Evolutionary conservation across 2,797 vertebrate species (phyloP).

Genomic region (Acropternis orthonyx): DNA sequence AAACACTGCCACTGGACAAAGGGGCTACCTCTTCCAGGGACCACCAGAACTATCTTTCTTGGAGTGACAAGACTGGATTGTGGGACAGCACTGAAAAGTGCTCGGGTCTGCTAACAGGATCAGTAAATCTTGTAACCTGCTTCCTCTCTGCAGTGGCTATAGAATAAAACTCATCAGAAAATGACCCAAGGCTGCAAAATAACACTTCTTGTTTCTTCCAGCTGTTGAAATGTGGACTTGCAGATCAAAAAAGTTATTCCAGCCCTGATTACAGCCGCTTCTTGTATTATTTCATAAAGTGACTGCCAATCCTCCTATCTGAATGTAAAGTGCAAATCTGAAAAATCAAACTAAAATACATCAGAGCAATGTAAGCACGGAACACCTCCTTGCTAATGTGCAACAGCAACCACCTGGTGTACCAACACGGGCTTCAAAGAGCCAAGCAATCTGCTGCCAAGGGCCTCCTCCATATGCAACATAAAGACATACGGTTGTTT

Average conservation of each 20-base stretch:
- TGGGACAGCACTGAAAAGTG: neutral
- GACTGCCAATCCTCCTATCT: neutral
- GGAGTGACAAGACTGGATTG: neutral
- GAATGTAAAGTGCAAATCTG: slow-evolving; percentile 20
- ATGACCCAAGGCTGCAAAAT: neutral
- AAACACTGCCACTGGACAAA: neutral
- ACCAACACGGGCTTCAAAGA: neutral
- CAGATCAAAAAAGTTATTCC: neutral
- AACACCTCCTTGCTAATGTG: neutral
- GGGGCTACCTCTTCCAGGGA: neutral
- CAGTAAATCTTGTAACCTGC: neutral
- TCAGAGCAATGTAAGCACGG: neutral
- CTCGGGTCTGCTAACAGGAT: neutral
- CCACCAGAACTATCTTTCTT: neutral
- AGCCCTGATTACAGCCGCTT: neutral
- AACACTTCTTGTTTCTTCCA: slow-evolving; percentile 6
- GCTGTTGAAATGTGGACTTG: neutral
- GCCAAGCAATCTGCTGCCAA: neutral
- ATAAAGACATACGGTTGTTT: rapidly evolving
- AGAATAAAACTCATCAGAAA: slow-evolving; percentile 13
- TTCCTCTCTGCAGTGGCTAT: neutral
- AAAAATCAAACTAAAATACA: slow-evolving; percentile 42
- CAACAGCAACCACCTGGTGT: neutral
- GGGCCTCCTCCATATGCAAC: neutral
- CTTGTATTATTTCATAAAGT: neutral